Percentiles rank a stretch among this genome's conserved stretches.
phyloP scores from a whole-genome alignment of 2,888 invertebrate genomes.

The Acanthoscelides obtectus region DNA sequence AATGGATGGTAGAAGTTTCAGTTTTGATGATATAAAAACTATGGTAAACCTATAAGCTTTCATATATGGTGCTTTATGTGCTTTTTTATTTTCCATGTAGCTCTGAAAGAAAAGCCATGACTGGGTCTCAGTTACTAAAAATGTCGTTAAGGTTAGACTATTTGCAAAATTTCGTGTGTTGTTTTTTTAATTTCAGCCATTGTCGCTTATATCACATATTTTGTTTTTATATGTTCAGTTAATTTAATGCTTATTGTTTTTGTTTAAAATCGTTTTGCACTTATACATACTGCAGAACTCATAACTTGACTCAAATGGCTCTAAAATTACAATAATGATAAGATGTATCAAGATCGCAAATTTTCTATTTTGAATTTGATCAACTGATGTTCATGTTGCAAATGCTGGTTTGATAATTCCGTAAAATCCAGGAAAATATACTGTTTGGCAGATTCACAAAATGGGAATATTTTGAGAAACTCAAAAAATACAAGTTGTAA shows the following conservation, averaged over 20 bases:
- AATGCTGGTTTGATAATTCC: not conserved
- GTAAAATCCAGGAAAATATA: not conserved
- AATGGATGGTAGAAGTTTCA: not conserved
- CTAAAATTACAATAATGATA: not conserved
- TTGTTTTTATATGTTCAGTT: not conserved
- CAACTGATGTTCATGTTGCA: not conserved
- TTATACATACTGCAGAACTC: not conserved
- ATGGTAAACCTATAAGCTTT: not conserved
- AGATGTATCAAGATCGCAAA: not conserved
- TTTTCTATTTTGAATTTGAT: no score
- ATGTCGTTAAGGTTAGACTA: slow-evolving; percentile 64
- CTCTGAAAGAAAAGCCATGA: slow-evolving; percentile 49
- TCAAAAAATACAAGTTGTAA: no score
- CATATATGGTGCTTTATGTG: not conserved
- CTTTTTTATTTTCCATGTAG: slow-evolving; percentile 30
- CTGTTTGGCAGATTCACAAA: not conserved
- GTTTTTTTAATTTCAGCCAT: not conserved
- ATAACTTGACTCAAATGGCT: not conserved
- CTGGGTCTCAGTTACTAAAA: slow-evolving; percentile 72
- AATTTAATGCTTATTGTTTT: not conserved
- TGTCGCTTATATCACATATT: not conserved
- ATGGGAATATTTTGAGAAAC: no score
- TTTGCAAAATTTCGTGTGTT: not conserved
- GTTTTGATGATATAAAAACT: not conserved
- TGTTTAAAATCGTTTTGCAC: not conserved